Percentiles rank a stretch among this genome's conserved stretches.
Evolutionary conservation across 2,888 invertebrate species (phyloP).

Genomic region (Sycophila texana): DNA sequence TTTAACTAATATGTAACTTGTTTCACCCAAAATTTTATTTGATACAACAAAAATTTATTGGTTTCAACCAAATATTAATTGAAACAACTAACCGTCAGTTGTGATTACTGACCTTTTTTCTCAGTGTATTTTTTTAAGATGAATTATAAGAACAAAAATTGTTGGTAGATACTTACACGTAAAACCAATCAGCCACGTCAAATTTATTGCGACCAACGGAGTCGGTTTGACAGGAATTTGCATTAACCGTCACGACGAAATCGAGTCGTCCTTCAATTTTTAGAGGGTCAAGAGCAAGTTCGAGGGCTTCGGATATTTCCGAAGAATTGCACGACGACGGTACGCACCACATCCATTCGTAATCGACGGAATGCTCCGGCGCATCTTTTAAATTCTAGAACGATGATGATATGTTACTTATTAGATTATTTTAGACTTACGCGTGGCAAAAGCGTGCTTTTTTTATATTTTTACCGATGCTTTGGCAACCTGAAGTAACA

Average conservation of each 20-base stretch:
- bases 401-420: neutral
- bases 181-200: conserved; percentile 65
- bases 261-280: conserved; percentile 64
- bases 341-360: conserved; percentile 71
- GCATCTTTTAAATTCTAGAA: conserved; percentile 31
- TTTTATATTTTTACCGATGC: conserved; percentile 64
- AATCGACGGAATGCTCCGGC: conserved; percentile 51
- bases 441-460: no score
- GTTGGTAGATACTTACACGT: conserved; percentile 63
- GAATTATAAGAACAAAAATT: no score
- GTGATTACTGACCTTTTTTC: no score
- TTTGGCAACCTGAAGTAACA: conserved; percentile 62
- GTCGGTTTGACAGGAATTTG: conserved; percentile 65
- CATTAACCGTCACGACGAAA: conserved; percentile 62
- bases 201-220: conserved; percentile 59
- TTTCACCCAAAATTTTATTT: no score
- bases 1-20: no score
- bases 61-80: no score
- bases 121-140: no score
- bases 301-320: conserved; percentile 66
- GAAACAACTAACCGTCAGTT: no score
- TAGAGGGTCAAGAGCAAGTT: conserved; percentile 64
- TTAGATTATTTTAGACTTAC: neutral
- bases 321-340: conserved; percentile 68
- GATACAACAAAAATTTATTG: no score